A percentile compares a stretch with the other conserved stretches of the same genome.
phyloP scores from a whole-genome alignment of 2,888 invertebrate genomes.

The Pyrrhia umbra region DNA sequence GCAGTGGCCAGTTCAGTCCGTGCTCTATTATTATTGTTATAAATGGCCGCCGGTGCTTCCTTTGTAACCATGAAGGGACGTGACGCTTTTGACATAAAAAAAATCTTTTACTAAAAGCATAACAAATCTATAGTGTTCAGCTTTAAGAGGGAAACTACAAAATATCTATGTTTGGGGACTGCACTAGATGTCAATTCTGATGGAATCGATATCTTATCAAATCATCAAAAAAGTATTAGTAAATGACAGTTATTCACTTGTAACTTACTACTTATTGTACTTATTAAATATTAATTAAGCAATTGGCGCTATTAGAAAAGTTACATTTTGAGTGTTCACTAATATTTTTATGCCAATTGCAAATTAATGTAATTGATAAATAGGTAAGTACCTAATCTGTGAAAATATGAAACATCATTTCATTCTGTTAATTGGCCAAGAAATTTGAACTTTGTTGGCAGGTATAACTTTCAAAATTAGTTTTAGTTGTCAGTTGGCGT shows the following conservation, averaged over 20 bases:
- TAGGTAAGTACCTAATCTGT: not conserved
- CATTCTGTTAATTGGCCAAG: conserved; percentile 46
- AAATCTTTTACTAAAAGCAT: conserved; percentile 37
- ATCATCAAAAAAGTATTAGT: too few relatives aligned
- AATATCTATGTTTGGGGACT: not conserved
- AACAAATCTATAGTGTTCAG: conserved; percentile 24
- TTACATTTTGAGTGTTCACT: too few relatives aligned
- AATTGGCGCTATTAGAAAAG: too few relatives aligned
- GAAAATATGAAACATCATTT: conserved; percentile 18
- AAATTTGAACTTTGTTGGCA: conserved; percentile 47
- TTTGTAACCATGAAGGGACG: conserved; percentile 45
- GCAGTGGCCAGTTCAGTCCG: conserved; percentile 55
- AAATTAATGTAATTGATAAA: too few relatives aligned
- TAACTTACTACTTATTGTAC: too few relatives aligned
- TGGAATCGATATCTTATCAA: too few relatives aligned
- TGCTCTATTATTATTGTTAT: conserved; percentile 56
- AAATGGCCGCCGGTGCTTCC: conserved; percentile 46
- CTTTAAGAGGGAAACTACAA: not conserved
- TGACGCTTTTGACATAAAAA: conserved; percentile 44
- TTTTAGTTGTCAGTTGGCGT: conserved; percentile 52
- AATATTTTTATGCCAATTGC: too few relatives aligned
- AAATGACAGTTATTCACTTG: too few relatives aligned
- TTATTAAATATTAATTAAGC: too few relatives aligned
- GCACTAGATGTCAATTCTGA: too few relatives aligned
- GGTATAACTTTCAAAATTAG: conserved; percentile 58